Evolutionary conservation across 2,888 invertebrate species (phyloP).

Genomic region (Pammene fasciana): DNA sequence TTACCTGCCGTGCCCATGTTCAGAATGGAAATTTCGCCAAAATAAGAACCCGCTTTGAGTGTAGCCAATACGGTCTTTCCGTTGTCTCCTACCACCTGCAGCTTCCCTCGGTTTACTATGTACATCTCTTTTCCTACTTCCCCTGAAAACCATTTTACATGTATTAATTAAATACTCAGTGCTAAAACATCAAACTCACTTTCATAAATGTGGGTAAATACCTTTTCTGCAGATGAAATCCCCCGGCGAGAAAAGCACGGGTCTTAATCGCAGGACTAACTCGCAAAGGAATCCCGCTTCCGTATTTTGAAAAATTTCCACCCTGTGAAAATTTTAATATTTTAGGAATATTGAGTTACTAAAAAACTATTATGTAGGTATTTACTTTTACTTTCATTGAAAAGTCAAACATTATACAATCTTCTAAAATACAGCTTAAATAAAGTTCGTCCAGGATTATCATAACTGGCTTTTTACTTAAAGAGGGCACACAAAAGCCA

Average conservation of each 20-base stretch:
- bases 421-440: too few species aligned
- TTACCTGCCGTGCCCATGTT: slow-evolving; percentile 99
- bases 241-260: slow-evolving; percentile 98
- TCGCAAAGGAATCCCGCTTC: slow-evolving; percentile 99
- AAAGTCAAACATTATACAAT: too few species aligned
- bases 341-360: not conserved
- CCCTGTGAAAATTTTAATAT: slow-evolving; percentile 75
- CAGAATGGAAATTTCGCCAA: slow-evolving; percentile 99
- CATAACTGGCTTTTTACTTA: slow-evolving; percentile 4
- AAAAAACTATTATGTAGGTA: too few species aligned
- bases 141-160: slow-evolving; percentile 82
- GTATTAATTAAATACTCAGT: slow-evolving; percentile 1
- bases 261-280: slow-evolving; percentile 95
- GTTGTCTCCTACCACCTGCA: slow-evolving; percentile 97
- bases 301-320: slow-evolving; percentile 99
- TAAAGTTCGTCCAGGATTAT: too few species aligned
- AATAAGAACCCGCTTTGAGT: slow-evolving; percentile 99
- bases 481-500: slow-evolving; percentile 60
- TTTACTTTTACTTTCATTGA: too few species aligned
- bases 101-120: slow-evolving; percentile 97
- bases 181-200: not conserved
- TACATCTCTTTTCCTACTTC: slow-evolving; percentile 99
- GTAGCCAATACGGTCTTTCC: slow-evolving; percentile 98
- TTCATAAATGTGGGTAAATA: slow-evolving; percentile 62
- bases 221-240: slow-evolving; percentile 99